Percentiles rank a stretch among this genome's conserved stretches.
Conservation (phyloP, 2,113 vertebrate genomes). For the Tauraco erythrolophus region DNA sequence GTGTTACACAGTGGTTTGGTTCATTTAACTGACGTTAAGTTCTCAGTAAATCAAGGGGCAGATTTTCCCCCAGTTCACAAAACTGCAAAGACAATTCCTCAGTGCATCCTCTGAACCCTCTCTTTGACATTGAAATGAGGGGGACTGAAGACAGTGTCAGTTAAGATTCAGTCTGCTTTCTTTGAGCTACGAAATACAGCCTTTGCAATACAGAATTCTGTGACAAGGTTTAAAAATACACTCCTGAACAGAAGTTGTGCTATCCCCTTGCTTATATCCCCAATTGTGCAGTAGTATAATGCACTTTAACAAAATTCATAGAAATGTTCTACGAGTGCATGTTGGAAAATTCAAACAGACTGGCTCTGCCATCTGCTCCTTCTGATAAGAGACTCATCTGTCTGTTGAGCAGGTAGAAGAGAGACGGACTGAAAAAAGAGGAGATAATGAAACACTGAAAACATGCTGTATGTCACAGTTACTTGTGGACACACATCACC, state of each 20-base stretch:
- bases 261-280: conserved; percentile 42
- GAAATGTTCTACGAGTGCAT: conserved; percentile 64
- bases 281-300: conserved; percentile 63
- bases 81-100: neutral
- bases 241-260: conserved; percentile 43
- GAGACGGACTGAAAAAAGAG: conserved; percentile 35
- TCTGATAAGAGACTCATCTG: conserved; percentile 81
- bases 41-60: neutral
- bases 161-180: neutral
- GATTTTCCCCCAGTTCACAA: neutral
- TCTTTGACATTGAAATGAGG: neutral
- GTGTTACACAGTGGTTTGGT: neutral
- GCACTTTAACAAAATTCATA: conserved; percentile 60
- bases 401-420: conserved; percentile 70
- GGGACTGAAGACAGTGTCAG: neutral
- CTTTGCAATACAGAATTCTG: neutral
- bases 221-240: conserved; percentile 34
- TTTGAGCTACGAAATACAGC: neutral
- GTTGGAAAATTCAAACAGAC: conserved; percentile 75
- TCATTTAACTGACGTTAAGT: neutral
- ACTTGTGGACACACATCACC: conserved; percentile 57
- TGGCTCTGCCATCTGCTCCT: conserved; percentile 76
- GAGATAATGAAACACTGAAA: conserved; percentile 68
- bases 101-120: neutral
- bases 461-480: conserved; percentile 49